Evolutionary conservation across 2,888 invertebrate genomes (phyloP), one percentile per base, ranked within the genome.

Genomic region (Apodemia zela): DNA sequence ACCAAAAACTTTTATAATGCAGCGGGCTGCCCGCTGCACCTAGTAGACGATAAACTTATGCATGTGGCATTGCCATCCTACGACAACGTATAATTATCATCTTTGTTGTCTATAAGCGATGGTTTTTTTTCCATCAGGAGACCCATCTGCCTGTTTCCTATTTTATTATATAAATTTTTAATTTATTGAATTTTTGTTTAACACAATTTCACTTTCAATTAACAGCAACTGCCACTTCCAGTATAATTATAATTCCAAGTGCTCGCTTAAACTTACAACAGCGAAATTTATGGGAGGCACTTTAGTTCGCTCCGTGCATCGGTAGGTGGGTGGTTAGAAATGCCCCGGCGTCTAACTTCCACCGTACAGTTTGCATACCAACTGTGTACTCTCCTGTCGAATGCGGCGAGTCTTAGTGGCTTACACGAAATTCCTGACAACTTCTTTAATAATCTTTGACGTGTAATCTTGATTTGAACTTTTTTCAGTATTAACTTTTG

Each of bases 181-280:
- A n/a, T n/a, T n/a, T n/a, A n/a, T n/a, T n/a, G n/a, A 8, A 8
- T 33, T 33, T 33, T 7, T 33, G 1, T 33, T 7, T 33, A 7
- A 33, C 7, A 33, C n/a, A n/a, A n/a, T n/a, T n/a, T n/a, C n/a
- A 33, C 33, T 33, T 38, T 13, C 38, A 38, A 38, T 38, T 45
- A 18, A 25, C 42, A 66, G 61, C 62, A 59, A 58, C 67, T 67
- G 11, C 42, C 73, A 17, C 69, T 73, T 84, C 84, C 72, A 82
- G 80, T 29, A 35, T 6, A 38, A 47, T 59, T 58, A 63, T 75
- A 75, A 21, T 61, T 42, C 77, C 78, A 47, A 11, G 69, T 75
- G 67, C 66, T 71, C 77, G 82, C 82, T 87, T 86, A 85, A 89
- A 88, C 80, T 87, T 86, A 83, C 84, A 81, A 80, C 77, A 78